phyloP scores from a whole-genome alignment of 2,113 vertebrate genomes.

The Planiliza haematocheilus region DNA sequence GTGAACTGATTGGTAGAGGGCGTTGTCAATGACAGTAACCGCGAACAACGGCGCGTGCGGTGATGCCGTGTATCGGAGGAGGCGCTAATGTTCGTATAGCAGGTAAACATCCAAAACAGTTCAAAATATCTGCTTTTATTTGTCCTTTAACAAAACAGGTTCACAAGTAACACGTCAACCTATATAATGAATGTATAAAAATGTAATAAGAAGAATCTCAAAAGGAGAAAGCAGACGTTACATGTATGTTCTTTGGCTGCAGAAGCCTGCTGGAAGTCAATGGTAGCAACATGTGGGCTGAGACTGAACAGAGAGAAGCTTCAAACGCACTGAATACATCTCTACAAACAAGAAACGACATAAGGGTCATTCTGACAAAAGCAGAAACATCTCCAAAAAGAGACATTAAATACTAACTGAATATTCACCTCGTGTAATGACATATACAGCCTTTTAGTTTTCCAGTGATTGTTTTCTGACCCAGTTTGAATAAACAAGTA shows the following conservation, averaged over 20 bases:
- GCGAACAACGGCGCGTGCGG: conserved; percentile 63
- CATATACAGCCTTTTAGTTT: conserved; percentile 57
- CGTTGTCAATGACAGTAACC: conserved; percentile 10
- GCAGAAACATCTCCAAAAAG: conserved; percentile 52
- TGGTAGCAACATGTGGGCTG: conserved; percentile 72
- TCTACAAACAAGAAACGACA: conserved; percentile 88
- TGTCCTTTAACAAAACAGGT: conserved; percentile 63
- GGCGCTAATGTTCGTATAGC: too few species aligned
- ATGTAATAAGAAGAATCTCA: conserved; percentile 57
- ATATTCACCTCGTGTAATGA: conserved; percentile 50
- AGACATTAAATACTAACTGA: conserved; percentile 31
- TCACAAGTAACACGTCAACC: conserved; percentile 57
- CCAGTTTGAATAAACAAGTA: conserved; percentile 41
- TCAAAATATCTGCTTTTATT: conserved; percentile 77
- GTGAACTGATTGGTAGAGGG: conserved; percentile 58
- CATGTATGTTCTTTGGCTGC: conserved; percentile 93
- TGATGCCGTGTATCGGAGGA: too few species aligned
- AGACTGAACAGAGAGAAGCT: conserved; percentile 82
- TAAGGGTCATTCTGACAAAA: conserved; percentile 53
- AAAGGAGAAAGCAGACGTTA: conserved; percentile 56
- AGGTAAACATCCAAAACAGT: neutral
- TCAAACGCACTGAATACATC: conserved; percentile 67
- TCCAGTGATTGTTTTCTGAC: conserved; percentile 67
- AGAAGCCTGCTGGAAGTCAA: conserved; percentile 84
- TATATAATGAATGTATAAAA: conserved; percentile 67